A percentile compares a stretch with the other conserved stretches of the same genome.
Conservation (phyloP, 2,888 invertebrate species). For the Cephus nigrinus region DNA sequence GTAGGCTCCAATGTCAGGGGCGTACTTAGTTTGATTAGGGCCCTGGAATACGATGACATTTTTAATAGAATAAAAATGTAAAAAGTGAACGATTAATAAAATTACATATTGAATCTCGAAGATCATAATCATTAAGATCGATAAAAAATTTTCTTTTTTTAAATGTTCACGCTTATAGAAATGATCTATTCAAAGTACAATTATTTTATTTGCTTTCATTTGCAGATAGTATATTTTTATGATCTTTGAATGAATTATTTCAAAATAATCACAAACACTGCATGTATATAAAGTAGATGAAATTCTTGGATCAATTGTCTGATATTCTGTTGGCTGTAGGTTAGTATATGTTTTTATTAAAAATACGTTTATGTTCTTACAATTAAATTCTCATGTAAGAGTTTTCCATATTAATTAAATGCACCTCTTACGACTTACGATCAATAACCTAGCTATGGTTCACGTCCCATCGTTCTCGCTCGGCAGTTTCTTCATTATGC, state of each 20-base stretch:
- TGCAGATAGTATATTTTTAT: not conserved
- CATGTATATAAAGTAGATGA: not conserved
- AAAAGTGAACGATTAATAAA: not conserved
- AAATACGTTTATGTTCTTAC: not conserved
- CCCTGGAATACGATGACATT: not conserved
- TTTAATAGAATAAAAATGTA: not conserved
- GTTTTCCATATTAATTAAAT: not conserved
- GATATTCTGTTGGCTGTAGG: not conserved
- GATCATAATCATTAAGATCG: not conserved
- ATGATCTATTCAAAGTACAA: not conserved
- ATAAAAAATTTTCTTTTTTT: not conserved
- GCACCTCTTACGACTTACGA: not conserved
- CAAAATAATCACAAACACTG: too few species aligned
- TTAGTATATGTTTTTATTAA: not conserved
- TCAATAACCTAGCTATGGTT: not conserved
- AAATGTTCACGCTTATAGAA: not conserved
- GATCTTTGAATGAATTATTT: not conserved
- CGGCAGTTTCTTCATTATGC: not conserved
- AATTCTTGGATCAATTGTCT: not conserved
- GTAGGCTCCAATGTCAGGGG: constrained; percentile 10
- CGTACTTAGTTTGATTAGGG: not conserved
- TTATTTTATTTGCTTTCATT: not conserved
- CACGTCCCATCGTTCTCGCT: not conserved
- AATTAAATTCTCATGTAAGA: too few species aligned
- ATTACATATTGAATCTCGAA: not conserved